Percentiles rank a stretch among this genome's conserved stretches.
These are phyloP conservation scores for Vespertilio murinus DNA, from an alignment of 2,797 vertebrate genomes.

Conservation along the genomic window DNA sequence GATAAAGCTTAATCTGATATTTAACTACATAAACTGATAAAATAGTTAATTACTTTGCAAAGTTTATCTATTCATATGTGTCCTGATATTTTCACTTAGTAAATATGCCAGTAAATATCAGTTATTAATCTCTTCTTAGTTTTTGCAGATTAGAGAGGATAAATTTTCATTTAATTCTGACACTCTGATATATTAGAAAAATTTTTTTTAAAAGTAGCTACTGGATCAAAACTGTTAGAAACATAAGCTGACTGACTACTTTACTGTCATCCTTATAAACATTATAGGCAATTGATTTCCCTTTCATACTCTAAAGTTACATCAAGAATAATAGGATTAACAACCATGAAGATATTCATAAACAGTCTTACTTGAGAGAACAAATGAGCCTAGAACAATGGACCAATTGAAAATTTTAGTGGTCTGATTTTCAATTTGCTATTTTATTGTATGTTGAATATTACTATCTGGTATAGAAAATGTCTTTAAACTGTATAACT, in stretches of 20 bases:
- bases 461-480: neutral
- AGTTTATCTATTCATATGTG: neutral
- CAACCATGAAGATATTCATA: constrained; percentile 26
- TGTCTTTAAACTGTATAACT: neutral
- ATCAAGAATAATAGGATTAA: constrained; percentile 38
- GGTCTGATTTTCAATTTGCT: neutral
- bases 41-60: neutral
- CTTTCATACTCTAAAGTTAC: constrained; percentile 27
- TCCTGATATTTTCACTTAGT: neutral
- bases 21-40: neutral
- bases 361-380: neutral
- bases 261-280: neutral
- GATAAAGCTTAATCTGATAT: neutral
- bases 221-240: neutral
- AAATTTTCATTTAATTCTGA: neutral
- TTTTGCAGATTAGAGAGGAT: constrained; percentile 16
- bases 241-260: neutral
- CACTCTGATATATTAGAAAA: neutral
- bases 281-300: constrained; percentile 16
- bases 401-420: neutral
- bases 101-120: constrained; percentile 42
- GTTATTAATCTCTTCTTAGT: neutral
- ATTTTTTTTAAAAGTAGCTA: neutral
- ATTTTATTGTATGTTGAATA: neutral
- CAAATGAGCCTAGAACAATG: neutral